phyloP scores from a whole-genome alignment of 64 coral and sea anemone genomes.

The Montipora cactus region DNA sequence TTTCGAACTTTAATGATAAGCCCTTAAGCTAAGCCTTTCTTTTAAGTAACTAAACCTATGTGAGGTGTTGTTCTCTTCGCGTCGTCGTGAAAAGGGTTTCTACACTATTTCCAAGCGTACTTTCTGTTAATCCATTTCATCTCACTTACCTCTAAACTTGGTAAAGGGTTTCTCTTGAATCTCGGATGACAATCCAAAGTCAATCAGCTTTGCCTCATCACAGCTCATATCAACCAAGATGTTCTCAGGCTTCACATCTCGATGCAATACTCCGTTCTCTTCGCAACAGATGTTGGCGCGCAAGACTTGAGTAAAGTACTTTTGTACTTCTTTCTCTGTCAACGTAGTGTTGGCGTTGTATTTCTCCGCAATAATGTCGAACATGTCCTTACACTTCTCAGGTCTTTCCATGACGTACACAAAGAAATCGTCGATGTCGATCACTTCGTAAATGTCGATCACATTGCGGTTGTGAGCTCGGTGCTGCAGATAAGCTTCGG shows the following conservation, averaged over 20 bases:
- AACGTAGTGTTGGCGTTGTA: neutral
- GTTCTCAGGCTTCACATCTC: neutral
- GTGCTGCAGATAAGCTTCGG: too few relatives aligned
- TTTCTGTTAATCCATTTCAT: neutral
- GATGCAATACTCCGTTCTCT: neutral
- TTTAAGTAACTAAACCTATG: too few relatives aligned
- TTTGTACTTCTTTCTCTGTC: neutral
- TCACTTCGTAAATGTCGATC: too few relatives aligned
- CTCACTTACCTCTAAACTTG: neutral
- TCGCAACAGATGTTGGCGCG: neutral
- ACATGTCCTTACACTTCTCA: too few relatives aligned
- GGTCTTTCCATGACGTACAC: neutral
- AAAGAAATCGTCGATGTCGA: neutral
- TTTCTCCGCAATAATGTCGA: too few relatives aligned
- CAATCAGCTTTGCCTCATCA: neutral
- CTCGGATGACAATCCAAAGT: neutral
- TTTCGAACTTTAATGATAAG: too few relatives aligned
- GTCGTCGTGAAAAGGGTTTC: too few relatives aligned
- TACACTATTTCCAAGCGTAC: too few relatives aligned
- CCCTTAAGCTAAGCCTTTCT: too few relatives aligned
- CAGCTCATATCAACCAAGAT: neutral
- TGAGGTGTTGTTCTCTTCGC: too few relatives aligned
- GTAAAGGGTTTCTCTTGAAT: neutral
- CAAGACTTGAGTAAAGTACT: neutral
- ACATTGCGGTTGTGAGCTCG: neutral